Conservation (phyloP, 2,888 invertebrate species). For the Eilema griseolum region DNA sequence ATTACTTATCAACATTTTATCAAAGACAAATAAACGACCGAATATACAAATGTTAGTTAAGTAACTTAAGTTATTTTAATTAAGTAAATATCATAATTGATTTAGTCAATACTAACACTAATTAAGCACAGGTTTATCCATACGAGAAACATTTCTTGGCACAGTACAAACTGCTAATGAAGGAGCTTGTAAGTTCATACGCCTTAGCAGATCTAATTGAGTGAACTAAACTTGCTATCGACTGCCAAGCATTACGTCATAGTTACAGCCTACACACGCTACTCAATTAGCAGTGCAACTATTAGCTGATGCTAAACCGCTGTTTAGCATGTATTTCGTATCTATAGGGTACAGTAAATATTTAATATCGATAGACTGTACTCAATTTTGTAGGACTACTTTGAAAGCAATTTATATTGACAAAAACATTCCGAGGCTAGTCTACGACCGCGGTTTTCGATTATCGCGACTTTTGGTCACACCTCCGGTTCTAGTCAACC, state of each 20-base stretch:
- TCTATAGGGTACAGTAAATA: not conserved
- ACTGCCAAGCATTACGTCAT: slow-evolving; percentile 2
- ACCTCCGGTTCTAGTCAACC: too few species aligned
- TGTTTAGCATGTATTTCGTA: not conserved
- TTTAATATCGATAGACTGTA: not conserved
- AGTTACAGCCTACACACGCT: not conserved
- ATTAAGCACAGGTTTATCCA: not conserved
- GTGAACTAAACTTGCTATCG: slow-evolving; percentile 4
- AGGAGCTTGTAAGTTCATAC: not conserved
- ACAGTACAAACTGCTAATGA: not conserved
- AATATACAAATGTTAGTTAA: too few species aligned
- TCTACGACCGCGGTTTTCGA: too few species aligned
- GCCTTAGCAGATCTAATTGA: not conserved
- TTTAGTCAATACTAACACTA: not conserved
- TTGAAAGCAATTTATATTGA: not conserved
- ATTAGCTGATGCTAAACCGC: not conserved
- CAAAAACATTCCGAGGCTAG: not conserved
- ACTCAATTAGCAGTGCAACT: not conserved
- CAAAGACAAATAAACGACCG: too few species aligned
- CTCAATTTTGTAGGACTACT: not conserved
- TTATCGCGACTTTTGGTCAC: too few species aligned
- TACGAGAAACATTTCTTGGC: not conserved
- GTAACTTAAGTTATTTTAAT: too few species aligned
- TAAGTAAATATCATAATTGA: not conserved
- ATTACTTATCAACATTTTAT: not conserved